Base-by-base conservation (phyloP, 2,888 invertebrate genomes). In the Stramonita haemastoma region DNA sequence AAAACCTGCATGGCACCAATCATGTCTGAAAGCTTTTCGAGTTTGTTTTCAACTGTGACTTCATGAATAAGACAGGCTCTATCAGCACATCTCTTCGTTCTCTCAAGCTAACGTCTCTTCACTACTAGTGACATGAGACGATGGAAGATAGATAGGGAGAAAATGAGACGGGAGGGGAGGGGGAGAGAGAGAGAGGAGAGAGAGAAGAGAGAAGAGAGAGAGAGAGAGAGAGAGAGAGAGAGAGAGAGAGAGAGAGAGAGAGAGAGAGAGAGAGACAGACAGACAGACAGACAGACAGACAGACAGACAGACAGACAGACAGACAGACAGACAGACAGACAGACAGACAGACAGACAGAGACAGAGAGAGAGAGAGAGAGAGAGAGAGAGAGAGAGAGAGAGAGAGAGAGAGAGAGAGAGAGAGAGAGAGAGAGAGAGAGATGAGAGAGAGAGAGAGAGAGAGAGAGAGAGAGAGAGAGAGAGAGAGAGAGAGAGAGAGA, bases 351-450 rank as follows among this genome's bases (percentile, higher is more conserved):
- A 66, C 6, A 66, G 66, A 66, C 5, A 2, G 66, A 66, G 66
- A 13, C n/a, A 26, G 26, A 26, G 26, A 26, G 26, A 26, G 26
- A 26, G 26, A 26, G 26, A 13, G 13, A 8, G 46, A 46, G 66
- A 66, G 66, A 66, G 66, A 66, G 66, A 66, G 66, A 66, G 66
- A 66, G 66, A 66, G 66, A 66, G 66, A 66, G 66, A 66, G 66
- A 6, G 66, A 66, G 66, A 66, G 66, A 66, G 66, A 66, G 66
- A 66, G 13, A 13, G 66, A 66, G 66, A 66, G 46, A 8, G 46
- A 46, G 46, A 46, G 46, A 8, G 46, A 46, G 46, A 8, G 46
- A 46, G 46, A 46, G 46, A 13, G 13, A 13, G 13, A 13, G 26
- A 26, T 22, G 66, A 66, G 66, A 66, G 66, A 66, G 66, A 66